Evolutionary conservation across 2,113 vertebrate species (phyloP), one percentile per base, ranked within the genome.

Genomic region (Oxygymnocypris stewartii): DNA sequence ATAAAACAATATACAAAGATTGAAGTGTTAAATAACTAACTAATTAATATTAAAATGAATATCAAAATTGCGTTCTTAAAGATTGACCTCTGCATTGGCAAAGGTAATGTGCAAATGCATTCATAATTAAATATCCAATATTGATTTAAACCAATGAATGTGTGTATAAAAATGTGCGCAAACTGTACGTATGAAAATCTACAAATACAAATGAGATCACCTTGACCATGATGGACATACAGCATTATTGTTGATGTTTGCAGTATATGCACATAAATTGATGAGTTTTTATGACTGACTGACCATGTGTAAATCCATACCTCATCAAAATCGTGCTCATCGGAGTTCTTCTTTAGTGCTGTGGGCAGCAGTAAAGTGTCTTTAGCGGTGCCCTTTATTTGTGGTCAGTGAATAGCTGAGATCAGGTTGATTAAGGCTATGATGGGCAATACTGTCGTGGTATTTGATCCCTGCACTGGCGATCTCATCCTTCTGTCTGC

Each of bases 401-500:
- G 79, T 71, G 35, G 80, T 82, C 80, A 82, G 35, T 23, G 49
- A 87, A 87, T 69, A 59, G 85, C 88, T 87, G 85, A 87, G 83
- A 79, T 87, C 85, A 87, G 88, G 82, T 67, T 51, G 69, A 86
- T 86, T 63, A n/a, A 71, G 80, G 11, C 44, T 57, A 47, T 85
- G 69, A 87, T 82, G 71, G 78, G 47, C 83, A 81, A 87, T 59
- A 84, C n/a, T 13, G 75, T 85, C 37, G 31, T 82, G 85, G 59
- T 89, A 87, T 89, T 54, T 89, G 88, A 89, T 85, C 78, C 69
- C 20, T 79, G 23, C 40, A 74, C 47, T 78, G 57, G 63, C 82
- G 31, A 79, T 40, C 88, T 87, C 84, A 69, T 49, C 59, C 71
- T 37, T 81, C 63, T 84, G 81, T 88, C 79, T 88, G 84, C 88